Base-by-base conservation (phyloP, 2,888 invertebrate species). In the Eledona agricola region DNA sequence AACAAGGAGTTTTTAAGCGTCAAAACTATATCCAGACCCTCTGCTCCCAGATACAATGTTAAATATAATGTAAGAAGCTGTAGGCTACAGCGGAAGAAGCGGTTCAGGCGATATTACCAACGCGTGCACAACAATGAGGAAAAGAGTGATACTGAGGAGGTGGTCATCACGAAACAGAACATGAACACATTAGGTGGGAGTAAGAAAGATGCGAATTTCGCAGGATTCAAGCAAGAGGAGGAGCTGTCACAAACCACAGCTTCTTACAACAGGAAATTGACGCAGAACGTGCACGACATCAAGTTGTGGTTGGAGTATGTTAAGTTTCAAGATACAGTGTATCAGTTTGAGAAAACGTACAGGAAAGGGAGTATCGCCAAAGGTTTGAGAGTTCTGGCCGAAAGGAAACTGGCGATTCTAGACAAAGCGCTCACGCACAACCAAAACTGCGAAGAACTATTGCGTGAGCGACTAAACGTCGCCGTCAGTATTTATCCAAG, bases 11-110 rank as follows among this genome's bases (percentile, higher is more conserved):
- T 85, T 70, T 74, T 82, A 28, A 76, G 75, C 1, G 81, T 88
- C 1, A 75, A 79, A 19, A 87, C 84, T 0, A 78, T 90, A 6
- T 82, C 84, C 55, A 80, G 82, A 43, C 85, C 86, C 1, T 81
- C 83, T 0, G 80, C 84, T 40, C 86, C 89, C 1, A 79, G 78
- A 74, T 89, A 79, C 62, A 57, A 45, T 50, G 51, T 69, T 19
- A 58, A 60, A 42, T 66, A 66, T 58, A 62, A 66, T 50, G 51
- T 67, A 19, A 49, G 52, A 62, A 19, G 4, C 5, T 2, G 6
- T 2, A 28, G 6, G 7, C 4, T 0, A 1, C 54, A 26, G 58
- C 66, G 55, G 64, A 73, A 62, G 66, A 65, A 58, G 15, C 72
- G 68, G 62, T 64, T 71, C 29, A 73, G 70, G 51, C 54, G 75